Base-by-base conservation (phyloP, 2,113 vertebrate species). In the Sinocyclocheilus grahami region DNA sequence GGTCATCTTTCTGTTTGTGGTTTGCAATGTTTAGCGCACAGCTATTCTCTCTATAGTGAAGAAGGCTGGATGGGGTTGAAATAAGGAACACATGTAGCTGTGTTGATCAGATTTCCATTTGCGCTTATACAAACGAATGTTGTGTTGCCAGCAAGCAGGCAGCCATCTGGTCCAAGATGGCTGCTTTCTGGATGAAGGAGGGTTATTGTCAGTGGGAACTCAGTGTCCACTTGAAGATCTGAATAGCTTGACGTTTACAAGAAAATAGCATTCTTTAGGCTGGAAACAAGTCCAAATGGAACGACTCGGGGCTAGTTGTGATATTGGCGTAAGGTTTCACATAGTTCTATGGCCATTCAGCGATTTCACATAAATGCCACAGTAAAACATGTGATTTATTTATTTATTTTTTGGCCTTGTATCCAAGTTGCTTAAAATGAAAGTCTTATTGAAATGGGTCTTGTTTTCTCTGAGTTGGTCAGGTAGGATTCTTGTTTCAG, bases 131-230 rank as follows among this genome's bases (percentile, higher is more conserved):
- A 91, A 92, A 92, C 87, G 88, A 90, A 90, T 91, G 92, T 90
- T 90, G 91, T 91, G 92, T 91, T 93, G 93, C 94, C 93, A 94
- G 93, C 91, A 92, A 78, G 88, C 92, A 91, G 90, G 83, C 87
- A 90, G 92, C 94, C 94, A 94, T 94, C 94, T 95, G 94, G 92
- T 92, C 91, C 90, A 93, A 93, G 93, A 94, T 94, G 94, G 92
- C 92, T 72, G 91, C 83, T 91, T 92, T 92, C 88, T 91, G 91
- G 87, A 94, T 94, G 92, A 94, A 93, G 92, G 91, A 92, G 92
- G 90, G 91, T 91, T 93, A 94, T 94, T 95, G 94, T 95, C 87
- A 78, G 89, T 84, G 89, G 85, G 89, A 93, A 87, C 78, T 82
- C 85, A 69, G 86, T 42, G 75, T 91, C 86, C 86, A 84, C 82